phyloP scores from a whole-genome alignment of 2,888 invertebrate genomes.

The Idaea straminata region DNA sequence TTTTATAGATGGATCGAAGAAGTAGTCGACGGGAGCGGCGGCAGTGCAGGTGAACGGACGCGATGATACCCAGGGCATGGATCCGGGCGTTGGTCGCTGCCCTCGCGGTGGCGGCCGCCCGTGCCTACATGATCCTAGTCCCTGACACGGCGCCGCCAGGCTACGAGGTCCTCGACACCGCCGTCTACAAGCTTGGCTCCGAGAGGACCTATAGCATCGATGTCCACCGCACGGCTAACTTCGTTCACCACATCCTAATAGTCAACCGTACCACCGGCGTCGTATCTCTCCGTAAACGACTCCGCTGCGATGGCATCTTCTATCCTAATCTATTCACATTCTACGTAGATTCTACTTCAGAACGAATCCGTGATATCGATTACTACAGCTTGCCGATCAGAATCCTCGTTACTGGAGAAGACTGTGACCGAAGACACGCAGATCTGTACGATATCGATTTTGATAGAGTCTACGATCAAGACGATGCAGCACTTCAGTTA shows the following conservation, averaged over 20 bases:
- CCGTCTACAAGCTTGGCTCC: slow-evolving; percentile 89
- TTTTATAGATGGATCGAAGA: slow-evolving; percentile 59
- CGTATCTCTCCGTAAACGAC: slow-evolving; percentile 84
- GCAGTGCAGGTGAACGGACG: slow-evolving; percentile 64
- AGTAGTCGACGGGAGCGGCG: slow-evolving; percentile 58
- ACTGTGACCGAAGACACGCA: slow-evolving; percentile 83
- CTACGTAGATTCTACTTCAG: slow-evolving; percentile 92
- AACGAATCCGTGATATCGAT: slow-evolving; percentile 87
- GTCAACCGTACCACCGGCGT: slow-evolving; percentile 88
- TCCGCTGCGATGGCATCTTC: slow-evolving; percentile 89
- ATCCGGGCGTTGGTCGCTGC: slow-evolving; percentile 51
- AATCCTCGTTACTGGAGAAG: slow-evolving; percentile 86
- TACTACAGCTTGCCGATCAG: slow-evolving; percentile 90
- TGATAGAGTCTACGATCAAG: slow-evolving; percentile 79
- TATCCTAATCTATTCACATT: slow-evolving; percentile 93
- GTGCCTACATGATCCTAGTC: slow-evolving; percentile 80
- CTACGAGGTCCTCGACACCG: slow-evolving; percentile 87
- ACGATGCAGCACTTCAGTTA: slow-evolving; percentile 65
- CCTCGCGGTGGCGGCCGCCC: slow-evolving; percentile 51
- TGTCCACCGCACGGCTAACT: slow-evolving; percentile 89
- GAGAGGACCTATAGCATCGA: slow-evolving; percentile 90
- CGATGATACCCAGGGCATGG: slow-evolving; percentile 52
- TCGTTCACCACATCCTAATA: slow-evolving; percentile 87
- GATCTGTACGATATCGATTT: slow-evolving; percentile 81
- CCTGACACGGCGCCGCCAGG: slow-evolving; percentile 82